Conservation (phyloP, 1,140 invertebrate species). For the Marisa cornuarietis region DNA sequence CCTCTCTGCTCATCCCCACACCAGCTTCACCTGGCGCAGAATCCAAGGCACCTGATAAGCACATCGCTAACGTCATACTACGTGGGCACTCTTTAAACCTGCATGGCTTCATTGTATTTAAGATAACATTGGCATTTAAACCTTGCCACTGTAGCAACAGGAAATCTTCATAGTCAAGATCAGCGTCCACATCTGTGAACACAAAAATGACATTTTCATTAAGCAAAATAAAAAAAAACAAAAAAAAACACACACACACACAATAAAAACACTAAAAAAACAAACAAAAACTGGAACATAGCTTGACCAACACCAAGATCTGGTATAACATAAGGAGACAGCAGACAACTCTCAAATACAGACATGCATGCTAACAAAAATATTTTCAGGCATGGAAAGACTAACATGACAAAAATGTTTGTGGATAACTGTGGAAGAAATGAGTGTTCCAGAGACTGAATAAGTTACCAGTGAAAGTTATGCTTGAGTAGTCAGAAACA, state of each 20-base stretch:
- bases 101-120: slow-evolving; percentile 5
- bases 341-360: too few species aligned
- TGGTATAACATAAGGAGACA: not conserved
- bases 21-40: not conserved
- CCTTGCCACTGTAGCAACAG: slow-evolving; percentile 10
- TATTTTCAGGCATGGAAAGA: too few species aligned
- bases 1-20: not conserved
- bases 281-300: not conserved
- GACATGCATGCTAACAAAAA: too few species aligned
- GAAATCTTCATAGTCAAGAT: not conserved
- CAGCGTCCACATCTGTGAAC: not conserved
- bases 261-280: too few species aligned
- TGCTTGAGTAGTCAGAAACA: too few species aligned
- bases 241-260: not conserved
- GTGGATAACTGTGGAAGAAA: too few species aligned
- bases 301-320: not conserved
- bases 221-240: too few species aligned
- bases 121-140: slow-evolving; percentile 7
- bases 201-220: not conserved
- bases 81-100: not conserved
- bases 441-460: too few species aligned
- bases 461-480: too few species aligned
- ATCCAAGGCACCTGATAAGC: slow-evolving; percentile 6
- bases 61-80: not conserved
- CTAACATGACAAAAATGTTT: too few species aligned